Evolutionary conservation across 2,113 vertebrate species (phyloP), one percentile per base, ranked within the genome.

Genomic region (Carlito syrichta): DNA sequence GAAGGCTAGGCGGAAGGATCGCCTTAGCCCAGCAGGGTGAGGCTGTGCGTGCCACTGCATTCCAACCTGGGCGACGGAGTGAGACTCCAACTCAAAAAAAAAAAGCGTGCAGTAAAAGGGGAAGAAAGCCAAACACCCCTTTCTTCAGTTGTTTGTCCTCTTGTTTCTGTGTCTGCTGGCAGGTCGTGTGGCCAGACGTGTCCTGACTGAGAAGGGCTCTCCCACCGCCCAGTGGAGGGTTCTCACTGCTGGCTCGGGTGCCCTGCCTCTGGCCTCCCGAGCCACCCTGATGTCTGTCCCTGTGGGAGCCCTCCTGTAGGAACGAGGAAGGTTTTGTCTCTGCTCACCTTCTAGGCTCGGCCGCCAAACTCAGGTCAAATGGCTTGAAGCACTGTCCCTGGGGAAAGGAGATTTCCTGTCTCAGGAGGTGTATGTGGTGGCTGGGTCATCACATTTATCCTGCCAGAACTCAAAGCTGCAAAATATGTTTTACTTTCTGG

Each of bases 241-340:
- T 69, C 74, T 73, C 22, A 48, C 13, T 10, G 3, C 11, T 16
- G 0, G 38, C 63, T 52, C 1, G 0, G 3, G 9, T 1, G 60
- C 1, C 8, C 35, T 2, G 30, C 20, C 13, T 22, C 40, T 1
- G 6, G 56, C 71, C 2, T 32, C 52, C 17, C 1, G 45, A 25
- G 32, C 38, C 27, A 16, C 30, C 30, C 11, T 94, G 48, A n/a
- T 12, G 0, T 27, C 0, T 6, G n/a, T 45, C n/a, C n/a, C 56
- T 16, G 0, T 74, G 40, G 22, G 40, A 27, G 17, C 45, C 14
- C 48, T 32, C 48, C 35, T 81, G 12, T 5, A 40, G 32, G 38
- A 40, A 16, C n/a, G 52, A 45, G 16, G 30, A 62, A 43, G 68
- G 35, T 1, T 2, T 0, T 32, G 45, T 85, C n/a, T 69, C 48